Conservation (phyloP, 2,113 vertebrate genomes). For the Amphiprion percula region DNA sequence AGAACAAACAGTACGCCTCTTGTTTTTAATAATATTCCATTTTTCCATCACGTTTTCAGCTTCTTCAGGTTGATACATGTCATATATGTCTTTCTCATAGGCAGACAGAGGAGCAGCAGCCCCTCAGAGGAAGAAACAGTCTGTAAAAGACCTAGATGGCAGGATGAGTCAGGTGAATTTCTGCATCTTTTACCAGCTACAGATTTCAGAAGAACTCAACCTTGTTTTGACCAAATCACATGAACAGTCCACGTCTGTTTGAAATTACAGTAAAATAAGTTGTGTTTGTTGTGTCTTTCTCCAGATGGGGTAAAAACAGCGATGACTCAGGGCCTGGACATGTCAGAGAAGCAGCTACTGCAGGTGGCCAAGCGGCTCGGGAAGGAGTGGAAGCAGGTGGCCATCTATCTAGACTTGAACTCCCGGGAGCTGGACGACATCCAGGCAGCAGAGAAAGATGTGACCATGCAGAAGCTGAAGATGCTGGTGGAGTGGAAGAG, state of each 20-base stretch:
- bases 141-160: slow-evolving; percentile 79
- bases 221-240: not conserved
- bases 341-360: slow-evolving; percentile 86
- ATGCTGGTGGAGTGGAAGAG: slow-evolving; percentile 87
- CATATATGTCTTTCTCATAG: slow-evolving; percentile 30
- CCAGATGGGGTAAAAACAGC: slow-evolving; percentile 73
- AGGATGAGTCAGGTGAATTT: slow-evolving; percentile 78
- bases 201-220: not conserved
- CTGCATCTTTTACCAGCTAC: not conserved
- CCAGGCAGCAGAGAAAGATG: slow-evolving; percentile 73
- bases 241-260: not conserved
- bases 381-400: slow-evolving; percentile 85
- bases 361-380: slow-evolving; percentile 82
- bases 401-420: slow-evolving; percentile 83
- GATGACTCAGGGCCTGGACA: slow-evolving; percentile 19
- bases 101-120: slow-evolving; percentile 70
- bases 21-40: not conserved
- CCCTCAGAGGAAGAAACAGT: slow-evolving; percentile 73
- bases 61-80: not conserved
- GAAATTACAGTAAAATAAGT: slow-evolving; percentile 8
- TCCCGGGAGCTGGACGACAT: slow-evolving; percentile 83
- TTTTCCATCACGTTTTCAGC: not conserved
- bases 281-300: not conserved
- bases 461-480: slow-evolving; percentile 83
- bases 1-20: slow-evolving; percentile 65